Base-by-base conservation (phyloP, 2,888 invertebrate species). In the Napeogenes sylphis region DNA sequence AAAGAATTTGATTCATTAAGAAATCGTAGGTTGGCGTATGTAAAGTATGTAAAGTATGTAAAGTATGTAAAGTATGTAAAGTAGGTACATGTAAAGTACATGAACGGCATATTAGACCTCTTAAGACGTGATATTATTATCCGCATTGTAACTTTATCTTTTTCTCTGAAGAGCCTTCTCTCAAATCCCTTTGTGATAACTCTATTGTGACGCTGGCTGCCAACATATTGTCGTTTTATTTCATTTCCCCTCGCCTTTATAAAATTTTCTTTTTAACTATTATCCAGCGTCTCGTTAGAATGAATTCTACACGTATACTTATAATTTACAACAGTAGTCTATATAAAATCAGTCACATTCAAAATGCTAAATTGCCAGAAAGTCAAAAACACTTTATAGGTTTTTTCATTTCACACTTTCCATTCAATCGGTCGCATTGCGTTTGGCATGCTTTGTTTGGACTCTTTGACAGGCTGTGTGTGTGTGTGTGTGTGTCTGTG, bases 401-500 rank as follows among this genome's bases (percentile, higher is more conserved):
- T 71, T 73, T 82, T 84, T 85, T 84, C 81, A 81, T 77, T 83
- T 77, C 64, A 71, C 72, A 81, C 76, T 81, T 82, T 82, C 80
- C 78, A 83, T 81, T 83, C 74, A 73, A 76, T 72, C 80, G 77
- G 75, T 76, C 67, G 70, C 77, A 73, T 78, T 89, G 90, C 75
- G 81, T 84, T 87, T 90, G 90, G 84, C 90, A 87, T 69, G 85
- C 83, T 86, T 88, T 90, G 87, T 90, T 85, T 77, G 68, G 73
- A 81, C 77, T 82, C 76, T 80, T 76, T 81, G 83, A 83, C 75
- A 83, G 77, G 73, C 76, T 78, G 21, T 21, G 21, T 21, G 21
- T 21, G 21, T 21, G 21, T 21, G 21, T 21, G 21, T 21, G 21
- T 21, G 21, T 21, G 21, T 21, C 78, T 83, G 85, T 76, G 75